phyloP scores from a whole-genome alignment of 2,888 invertebrate species.

The Nudaria mundana region DNA sequence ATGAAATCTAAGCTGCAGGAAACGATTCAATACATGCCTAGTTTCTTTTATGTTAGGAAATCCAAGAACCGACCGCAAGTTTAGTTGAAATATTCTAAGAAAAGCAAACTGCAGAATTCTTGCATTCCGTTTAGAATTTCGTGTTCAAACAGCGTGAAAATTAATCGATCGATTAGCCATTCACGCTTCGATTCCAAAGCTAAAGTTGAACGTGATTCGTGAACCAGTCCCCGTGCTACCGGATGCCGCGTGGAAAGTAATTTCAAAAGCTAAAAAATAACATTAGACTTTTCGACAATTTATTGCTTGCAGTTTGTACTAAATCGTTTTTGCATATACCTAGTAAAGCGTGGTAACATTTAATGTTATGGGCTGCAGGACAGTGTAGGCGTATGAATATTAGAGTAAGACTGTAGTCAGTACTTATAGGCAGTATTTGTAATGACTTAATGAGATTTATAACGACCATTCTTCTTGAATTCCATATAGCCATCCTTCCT shows the following conservation, averaged over 20 bases:
- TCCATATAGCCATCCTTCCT: no score
- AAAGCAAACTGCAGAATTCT: conserved; percentile 42
- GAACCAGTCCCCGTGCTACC: conserved; percentile 55
- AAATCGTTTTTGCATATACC: conserved; percentile 42
- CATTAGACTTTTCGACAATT: conserved; percentile 53
- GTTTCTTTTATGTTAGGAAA: conserved; percentile 18
- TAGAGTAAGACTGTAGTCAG: no score
- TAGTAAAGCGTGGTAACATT: conserved; percentile 29
- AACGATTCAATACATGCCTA: conserved; percentile 21
- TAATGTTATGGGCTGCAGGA: conserved; percentile 13
- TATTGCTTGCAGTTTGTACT: conserved; percentile 46
- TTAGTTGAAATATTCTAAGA: conserved; percentile 10
- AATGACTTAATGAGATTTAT: no score
- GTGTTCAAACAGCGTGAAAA: conserved; percentile 71
- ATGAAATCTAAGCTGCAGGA: conserved; percentile 20
- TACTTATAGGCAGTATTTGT: no score
- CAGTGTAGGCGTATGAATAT: conserved; percentile 32
- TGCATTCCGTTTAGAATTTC: conserved; percentile 55
- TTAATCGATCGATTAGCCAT: conserved; percentile 77
- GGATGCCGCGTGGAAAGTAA: conserved; percentile 62
- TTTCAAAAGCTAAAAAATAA: conserved; percentile 57
- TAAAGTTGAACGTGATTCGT: conserved; percentile 70
- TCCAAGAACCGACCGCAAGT: not conserved
- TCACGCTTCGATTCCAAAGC: conserved; percentile 62
- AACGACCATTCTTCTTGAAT: no score